Conservation (phyloP, 1,140 invertebrate species). For the Euborellia annulipes region DNA sequence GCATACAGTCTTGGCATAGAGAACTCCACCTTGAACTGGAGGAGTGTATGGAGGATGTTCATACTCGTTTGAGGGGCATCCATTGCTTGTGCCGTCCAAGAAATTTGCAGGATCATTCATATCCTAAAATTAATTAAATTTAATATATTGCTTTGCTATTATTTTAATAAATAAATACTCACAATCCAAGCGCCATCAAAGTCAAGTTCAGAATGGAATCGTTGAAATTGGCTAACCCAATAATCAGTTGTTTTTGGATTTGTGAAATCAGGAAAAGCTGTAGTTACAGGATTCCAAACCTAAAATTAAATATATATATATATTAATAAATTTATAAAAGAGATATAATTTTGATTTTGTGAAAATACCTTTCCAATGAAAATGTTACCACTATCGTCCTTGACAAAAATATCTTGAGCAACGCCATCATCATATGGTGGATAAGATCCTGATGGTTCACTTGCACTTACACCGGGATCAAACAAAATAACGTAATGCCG, state of each 20-base stretch:
- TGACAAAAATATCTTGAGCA: constrained; percentile 53
- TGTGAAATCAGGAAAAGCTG: constrained; percentile 75
- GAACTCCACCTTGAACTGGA: constrained; percentile 29
- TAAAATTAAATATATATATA: constrained; percentile 19
- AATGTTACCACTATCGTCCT: constrained; percentile 39
- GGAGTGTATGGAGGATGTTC: constrained; percentile 57
- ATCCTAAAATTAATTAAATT: constrained; percentile 31
- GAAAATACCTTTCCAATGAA: constrained; percentile 55
- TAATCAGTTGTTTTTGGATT: constrained; percentile 56
- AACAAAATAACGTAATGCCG: constrained; percentile 63
- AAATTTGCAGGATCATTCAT: constrained; percentile 83
- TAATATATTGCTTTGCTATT: constrained; percentile 8
- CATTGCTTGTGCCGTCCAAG: constrained; percentile 41
- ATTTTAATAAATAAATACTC: constrained; percentile 22
- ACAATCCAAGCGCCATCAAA: constrained; percentile 77
- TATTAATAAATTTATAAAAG: not conserved
- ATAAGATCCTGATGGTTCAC: constrained; percentile 44
- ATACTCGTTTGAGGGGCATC: constrained; percentile 37
- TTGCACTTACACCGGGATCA: constrained; percentile 54
- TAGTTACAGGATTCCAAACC: constrained; percentile 63
- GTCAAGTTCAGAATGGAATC: constrained; percentile 44
- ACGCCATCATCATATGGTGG: constrained; percentile 59
- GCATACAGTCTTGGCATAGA: constrained; percentile 63
- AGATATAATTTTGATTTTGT: no score
- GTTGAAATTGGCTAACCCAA: constrained; percentile 52